Base-by-base conservation (phyloP, 2,888 invertebrate genomes). In the Phaonia tiefii region DNA sequence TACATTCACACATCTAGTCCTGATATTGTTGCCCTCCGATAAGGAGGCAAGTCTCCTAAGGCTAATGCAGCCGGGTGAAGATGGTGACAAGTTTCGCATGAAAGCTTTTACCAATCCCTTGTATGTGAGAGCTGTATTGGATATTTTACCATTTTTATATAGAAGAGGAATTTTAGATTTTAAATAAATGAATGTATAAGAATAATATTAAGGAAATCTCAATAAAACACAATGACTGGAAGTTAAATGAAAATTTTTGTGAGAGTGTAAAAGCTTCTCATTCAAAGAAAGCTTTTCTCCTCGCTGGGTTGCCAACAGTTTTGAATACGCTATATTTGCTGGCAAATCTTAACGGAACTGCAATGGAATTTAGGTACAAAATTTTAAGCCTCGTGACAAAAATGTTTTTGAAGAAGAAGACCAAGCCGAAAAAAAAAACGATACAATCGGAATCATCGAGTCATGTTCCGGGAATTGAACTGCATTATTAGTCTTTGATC, bases 91-190 rank as follows among this genome's bases (percentile, higher is more conserved):
- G 11, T 87, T 87, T 71, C 88, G 88, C 0, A 67, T 84, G 54
- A 89, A 87, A 73, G 86, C 88, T 54, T 89, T 86, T 67, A 87
- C 86, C 49, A 89, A 89, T 86, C 89, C 89, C 0, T 78, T 89
- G 5, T 90, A 89, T 84, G 87, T 89, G 2, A 85, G 88, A 15
- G 84, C 89, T 3, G 86, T 87, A 42, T 82, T 88, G 5, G 88
- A 86, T 73, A 88, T 89, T 82, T 85, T 90, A 67, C 89, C 89
- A 11, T 90, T 89, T 83, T 84, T 90, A 20, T 86, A 86, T 70
- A 85, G 88, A 66, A 86, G 88, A 39, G 90, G 90, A 15, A 84
- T 88, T 15, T 75, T 89, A 56, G 88, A 89, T 51, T 88, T 88
- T 85, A 82, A 80, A 46, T 39, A 67, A 71, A 42, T 58, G 1